These are phyloP conservation scores for Pardalotus punctatus DNA, from an alignment of 2,113 vertebrate genomes.

Conservation along the genomic window DNA sequence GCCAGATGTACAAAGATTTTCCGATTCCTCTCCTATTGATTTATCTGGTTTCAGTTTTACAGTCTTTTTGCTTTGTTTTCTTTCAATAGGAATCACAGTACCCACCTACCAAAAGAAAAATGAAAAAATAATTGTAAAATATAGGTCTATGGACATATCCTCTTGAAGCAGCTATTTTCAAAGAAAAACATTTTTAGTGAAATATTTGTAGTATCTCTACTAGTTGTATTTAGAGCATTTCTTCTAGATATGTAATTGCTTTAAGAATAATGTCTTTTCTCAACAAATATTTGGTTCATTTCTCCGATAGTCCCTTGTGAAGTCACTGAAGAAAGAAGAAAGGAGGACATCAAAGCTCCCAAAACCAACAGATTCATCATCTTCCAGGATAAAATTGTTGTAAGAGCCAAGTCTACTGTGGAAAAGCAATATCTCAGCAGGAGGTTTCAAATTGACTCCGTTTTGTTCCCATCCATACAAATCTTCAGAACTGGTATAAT, in stretches of 20 bases:
- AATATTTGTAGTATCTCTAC: not conserved
- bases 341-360: not conserved
- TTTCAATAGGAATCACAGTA: not conserved
- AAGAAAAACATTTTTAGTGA: not conserved
- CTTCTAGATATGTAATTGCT: not conserved
- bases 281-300: not conserved
- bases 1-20: not conserved
- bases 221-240: not conserved
- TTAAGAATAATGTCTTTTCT: not conserved
- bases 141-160: not conserved
- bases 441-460: not conserved
- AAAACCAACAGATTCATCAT: slow-evolving; percentile 1
- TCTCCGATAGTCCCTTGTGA: not conserved
- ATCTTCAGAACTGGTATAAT: not conserved
- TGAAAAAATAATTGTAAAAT: not conserved
- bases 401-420: not conserved
- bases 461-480: not conserved
- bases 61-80: not conserved
- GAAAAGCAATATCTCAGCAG: slow-evolving; percentile 10
- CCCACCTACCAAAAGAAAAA: not conserved
- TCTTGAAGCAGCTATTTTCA: not conserved
- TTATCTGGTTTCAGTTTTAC: not conserved
- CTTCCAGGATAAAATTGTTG: not conserved
- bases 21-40: not conserved
- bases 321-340: not conserved